phyloP scores from a whole-genome alignment of 2,113 vertebrate genomes.

The Propithecus coquereli region DNA sequence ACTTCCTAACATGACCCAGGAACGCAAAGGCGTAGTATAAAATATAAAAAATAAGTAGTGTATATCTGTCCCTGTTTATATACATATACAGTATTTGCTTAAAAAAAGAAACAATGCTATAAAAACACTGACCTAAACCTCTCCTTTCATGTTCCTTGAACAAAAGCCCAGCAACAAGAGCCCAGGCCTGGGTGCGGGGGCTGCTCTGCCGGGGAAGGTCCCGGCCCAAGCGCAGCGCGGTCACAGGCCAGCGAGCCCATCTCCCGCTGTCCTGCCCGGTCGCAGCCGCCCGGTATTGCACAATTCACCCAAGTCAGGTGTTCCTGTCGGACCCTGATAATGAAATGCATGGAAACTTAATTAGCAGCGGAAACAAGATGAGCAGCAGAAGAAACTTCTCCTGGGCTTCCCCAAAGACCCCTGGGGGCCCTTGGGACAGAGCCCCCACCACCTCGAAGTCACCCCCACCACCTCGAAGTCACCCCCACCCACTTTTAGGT shows the following conservation, averaged over 20 bases:
- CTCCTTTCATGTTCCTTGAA: constrained; percentile 46
- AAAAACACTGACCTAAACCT: constrained; percentile 75
- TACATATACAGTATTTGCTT: constrained; percentile 77
- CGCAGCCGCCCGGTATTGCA: constrained; percentile 77
- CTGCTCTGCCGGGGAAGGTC: constrained; percentile 23
- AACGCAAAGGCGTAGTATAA: constrained; percentile 81
- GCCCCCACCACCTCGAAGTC: background rate
- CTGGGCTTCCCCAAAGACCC: constrained; percentile 42
- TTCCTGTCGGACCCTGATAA: constrained; percentile 85
- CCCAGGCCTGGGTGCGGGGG: constrained; percentile 60
- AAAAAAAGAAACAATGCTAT: constrained; percentile 67
- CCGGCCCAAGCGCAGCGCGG: background rate
- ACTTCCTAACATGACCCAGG: constrained; percentile 29
- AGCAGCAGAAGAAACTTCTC: constrained; percentile 73
- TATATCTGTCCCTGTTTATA: constrained; percentile 77
- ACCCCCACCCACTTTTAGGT: background rate
- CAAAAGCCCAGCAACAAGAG: background rate
- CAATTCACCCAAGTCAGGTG: constrained; percentile 78
- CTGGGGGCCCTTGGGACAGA: background rate
- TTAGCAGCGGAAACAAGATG: constrained; percentile 82
- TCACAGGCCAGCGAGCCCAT: background rate
- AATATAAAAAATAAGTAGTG: constrained; percentile 84
- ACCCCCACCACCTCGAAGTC: background rate
- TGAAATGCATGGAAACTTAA: constrained; percentile 82
- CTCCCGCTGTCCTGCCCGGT: constrained; percentile 57